Evolutionary conservation across 2,113 vertebrate genomes (phyloP).

Genomic region (Oenanthe melanoleuca): DNA sequence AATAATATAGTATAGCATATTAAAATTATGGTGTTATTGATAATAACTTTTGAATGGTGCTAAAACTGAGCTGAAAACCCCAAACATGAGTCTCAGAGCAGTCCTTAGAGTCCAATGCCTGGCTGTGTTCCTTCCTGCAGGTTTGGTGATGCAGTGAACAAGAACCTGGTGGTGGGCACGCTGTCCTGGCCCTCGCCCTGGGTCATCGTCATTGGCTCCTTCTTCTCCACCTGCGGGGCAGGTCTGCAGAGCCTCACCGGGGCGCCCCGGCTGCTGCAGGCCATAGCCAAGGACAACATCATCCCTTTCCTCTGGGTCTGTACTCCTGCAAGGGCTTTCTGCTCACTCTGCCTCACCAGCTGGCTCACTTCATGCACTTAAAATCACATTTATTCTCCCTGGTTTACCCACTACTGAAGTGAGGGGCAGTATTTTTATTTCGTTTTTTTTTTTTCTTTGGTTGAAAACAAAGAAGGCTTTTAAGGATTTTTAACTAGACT

Average conservation of each 20-base stretch:
- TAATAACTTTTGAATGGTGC: neutral
- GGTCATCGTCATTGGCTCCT: conserved; percentile 97
- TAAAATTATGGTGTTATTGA: neutral
- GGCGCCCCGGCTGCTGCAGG: conserved; percentile 92
- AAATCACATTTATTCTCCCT: neutral
- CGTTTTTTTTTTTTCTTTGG: neutral
- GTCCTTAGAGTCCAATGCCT: rapidly evolving
- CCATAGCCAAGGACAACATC: conserved; percentile 97
- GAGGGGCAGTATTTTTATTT: neutral
- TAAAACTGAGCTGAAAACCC: neutral
- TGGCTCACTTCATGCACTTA: neutral
- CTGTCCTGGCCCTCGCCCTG: conserved; percentile 96
- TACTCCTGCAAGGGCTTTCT: neutral
- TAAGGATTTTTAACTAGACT: neutral
- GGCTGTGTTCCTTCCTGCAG: conserved; percentile 60
- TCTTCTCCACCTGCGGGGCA: conserved; percentile 96
- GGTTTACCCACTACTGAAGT: neutral
- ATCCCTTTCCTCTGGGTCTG: conserved; percentile 93
- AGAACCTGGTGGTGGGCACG: conserved; percentile 92
- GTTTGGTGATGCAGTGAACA: conserved; percentile 89
- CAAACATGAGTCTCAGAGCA: rapidly evolving
- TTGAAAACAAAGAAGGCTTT: neutral
- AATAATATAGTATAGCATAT: rapidly evolving
- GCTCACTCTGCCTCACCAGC: neutral
- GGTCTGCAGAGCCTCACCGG: conserved; percentile 95